Base-by-base conservation (phyloP, 1,140 invertebrate genomes). In the Diorhabda sublineata region DNA sequence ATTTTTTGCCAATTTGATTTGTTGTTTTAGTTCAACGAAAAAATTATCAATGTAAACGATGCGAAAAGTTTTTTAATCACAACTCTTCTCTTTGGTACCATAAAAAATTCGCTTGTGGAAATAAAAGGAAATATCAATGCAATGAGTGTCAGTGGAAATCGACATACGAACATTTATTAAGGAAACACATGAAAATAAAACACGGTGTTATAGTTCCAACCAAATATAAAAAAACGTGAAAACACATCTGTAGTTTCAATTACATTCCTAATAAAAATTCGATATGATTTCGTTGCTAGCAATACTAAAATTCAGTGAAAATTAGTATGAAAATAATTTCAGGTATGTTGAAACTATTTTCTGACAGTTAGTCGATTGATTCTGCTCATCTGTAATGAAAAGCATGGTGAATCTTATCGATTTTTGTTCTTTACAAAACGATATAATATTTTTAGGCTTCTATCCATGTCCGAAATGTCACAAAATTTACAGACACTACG, bases 381-480 rank as follows among this genome's bases (percentile, higher is more conserved):
- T 7, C 0, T 8, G 5, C 11, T 60, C 3, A 60, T 3, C 42
- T 1, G 9, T 11, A 60, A 60, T 41, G 41, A 42, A 2, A 26
- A n/a, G 11, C n/a, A 4, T 60, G 2, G 8, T 26, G 26, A 5
- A 41, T 42, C 41, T 3, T 26, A 60, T 41, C 42, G 2, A 61
- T 9, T 42, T 61, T 11, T 4, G 5, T 61, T 61, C 7, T 42
- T 61, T 26, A 41, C 41, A 61, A 9, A 43, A 42, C 59, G 9
- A 5, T 9, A 8, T 42, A 8, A 8, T 61, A 61, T 61, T 61
- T 42, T 45, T 64, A 52, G 47, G 44, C 5, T 47, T 41, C 26
- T 65, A 65, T 58, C 64, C 47, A 8, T 74, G 73, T 56, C 71
- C 71, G 7, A 66, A 67, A 9, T 74, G 73, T 56, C 47, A 63